Evolutionary conservation across 2,113 vertebrate species (phyloP), one percentile per base, ranked within the genome.

Genomic region (Callopanchax toddi): DNA sequence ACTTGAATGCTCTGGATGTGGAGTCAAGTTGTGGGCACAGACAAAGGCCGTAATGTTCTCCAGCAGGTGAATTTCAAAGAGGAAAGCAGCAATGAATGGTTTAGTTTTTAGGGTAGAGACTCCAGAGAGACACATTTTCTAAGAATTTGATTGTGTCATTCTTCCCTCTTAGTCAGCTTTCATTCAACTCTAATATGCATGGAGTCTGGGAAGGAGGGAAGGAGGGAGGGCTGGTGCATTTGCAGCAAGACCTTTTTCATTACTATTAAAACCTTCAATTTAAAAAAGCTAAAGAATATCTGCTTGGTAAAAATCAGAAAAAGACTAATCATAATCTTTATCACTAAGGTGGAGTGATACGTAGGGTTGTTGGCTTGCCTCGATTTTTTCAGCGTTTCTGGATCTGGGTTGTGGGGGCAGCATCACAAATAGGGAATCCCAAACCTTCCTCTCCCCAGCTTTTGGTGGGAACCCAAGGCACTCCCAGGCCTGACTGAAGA

Each of bases 31-130:
- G 82, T 83, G 82, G 86, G 86, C 85, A 79, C 74, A 84, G 78
- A 86, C 75, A 85, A 65, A 85, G 75, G 76, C 73, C 67, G 67
- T 60, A 26, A 53, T 45, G 73, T 67, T 79, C 74, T 71, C 76
- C 83, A 62, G 60, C 71, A 82, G 72, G 61, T 67, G 86, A 86
- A 86, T 87, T 70, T 83, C 83, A 87, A 87, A 83, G 76, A 82
- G 81, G 78, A 21, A 76, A 53, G 72, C 46, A 54, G 36, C 64
- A 71, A 53, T 39, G 64, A 67, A 79, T 79, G 21, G 48, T 76
- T 85, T 67, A 78, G 94, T 94, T 94, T 92, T 78, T 67, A 78
- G 65, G 56, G 45, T 44, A n/a, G 57, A 56, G 71, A 71, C 61
- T 82, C 78, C 70, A 74, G 74, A 84, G 74, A 83, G 76, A 76